Evolutionary conservation across 2,888 invertebrate species (phyloP).

Genomic region (Lasioglossum calceatum): DNA sequence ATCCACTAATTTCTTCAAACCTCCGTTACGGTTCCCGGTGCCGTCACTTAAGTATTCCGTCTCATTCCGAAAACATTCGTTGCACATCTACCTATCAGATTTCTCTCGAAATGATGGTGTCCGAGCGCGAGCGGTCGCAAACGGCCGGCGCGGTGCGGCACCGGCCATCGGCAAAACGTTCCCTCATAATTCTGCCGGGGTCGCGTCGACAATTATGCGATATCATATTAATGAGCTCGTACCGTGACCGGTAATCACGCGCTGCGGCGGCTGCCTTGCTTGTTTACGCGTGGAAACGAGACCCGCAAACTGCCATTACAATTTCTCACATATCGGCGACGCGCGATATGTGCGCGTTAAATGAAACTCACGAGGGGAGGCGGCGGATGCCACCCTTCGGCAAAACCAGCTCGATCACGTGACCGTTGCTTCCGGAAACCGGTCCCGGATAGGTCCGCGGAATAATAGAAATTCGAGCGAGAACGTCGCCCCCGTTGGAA

Average conservation of each 20-base stretch:
- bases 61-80: not conserved
- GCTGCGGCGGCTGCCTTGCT: not conserved
- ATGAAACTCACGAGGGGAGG: constrained; percentile 19
- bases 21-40: not conserved
- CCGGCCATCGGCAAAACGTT: constrained; percentile 10
- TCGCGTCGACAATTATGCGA: constrained; percentile 58
- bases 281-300: constrained; percentile 44
- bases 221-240: constrained; percentile 54
- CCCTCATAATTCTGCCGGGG: constrained; percentile 36
- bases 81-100: not conserved
- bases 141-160: not conserved
- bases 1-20: not conserved
- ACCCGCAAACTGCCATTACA: constrained; percentile 36
- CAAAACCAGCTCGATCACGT: not conserved
- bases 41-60: not conserved
- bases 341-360: not conserved
- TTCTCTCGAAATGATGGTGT: not conserved
- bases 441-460: not conserved
- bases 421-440: not conserved
- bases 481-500: not conserved
- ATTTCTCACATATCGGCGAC: constrained; percentile 38
- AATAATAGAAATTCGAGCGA: constrained; percentile 43
- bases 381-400: not conserved
- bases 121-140: not conserved
- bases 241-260: constrained; percentile 45